Percentiles rank a stretch among this genome's conserved stretches.
phyloP scores from a whole-genome alignment of 1,140 invertebrate species.

The Drosophila littoralis region DNA sequence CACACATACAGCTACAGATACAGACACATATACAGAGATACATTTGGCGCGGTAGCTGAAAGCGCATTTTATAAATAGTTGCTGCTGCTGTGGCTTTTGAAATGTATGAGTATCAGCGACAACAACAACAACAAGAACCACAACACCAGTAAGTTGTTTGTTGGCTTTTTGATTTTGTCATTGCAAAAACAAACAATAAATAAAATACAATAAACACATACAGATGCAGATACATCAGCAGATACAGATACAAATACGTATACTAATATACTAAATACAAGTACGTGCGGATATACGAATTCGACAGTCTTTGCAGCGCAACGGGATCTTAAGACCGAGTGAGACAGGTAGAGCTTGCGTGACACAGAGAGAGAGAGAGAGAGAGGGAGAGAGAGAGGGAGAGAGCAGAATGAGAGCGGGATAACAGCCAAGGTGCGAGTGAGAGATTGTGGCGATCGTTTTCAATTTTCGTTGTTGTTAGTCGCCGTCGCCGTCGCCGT shows the following conservation, averaged over 20 bases:
- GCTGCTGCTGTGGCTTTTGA: slow-evolving; percentile 65
- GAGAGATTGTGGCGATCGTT: slow-evolving; percentile 61
- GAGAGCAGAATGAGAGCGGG: slow-evolving; percentile 13
- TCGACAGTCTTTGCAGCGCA: slow-evolving; percentile 40
- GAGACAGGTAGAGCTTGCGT: slow-evolving; percentile 2
- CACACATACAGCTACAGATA: slow-evolving; percentile 13
- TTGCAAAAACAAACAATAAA: slow-evolving; percentile 72
- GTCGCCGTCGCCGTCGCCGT: slow-evolving; percentile 41
- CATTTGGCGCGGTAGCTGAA: slow-evolving; percentile 57
- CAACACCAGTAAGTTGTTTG: slow-evolving; percentile 70
- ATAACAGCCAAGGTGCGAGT: slow-evolving; percentile 11
- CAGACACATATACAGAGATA: slow-evolving; percentile 45
- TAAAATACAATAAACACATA: slow-evolving; percentile 42
- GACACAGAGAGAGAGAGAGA: slow-evolving; percentile 11
- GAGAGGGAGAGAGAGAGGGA: slow-evolving; percentile 10
- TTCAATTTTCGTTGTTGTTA: slow-evolving; percentile 69
- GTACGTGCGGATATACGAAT: slow-evolving; percentile 16
- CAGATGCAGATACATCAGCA: slow-evolving; percentile 10
- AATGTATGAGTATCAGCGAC: slow-evolving; percentile 37
- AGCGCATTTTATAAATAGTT: slow-evolving; percentile 83
- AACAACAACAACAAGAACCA: slow-evolving; percentile 14
- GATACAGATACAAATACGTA: slow-evolving; percentile 38
- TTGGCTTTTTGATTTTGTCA: slow-evolving; percentile 69
- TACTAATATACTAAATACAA: slow-evolving; percentile 8
- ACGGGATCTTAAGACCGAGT: slow-evolving; percentile 24